Conservation (phyloP, 2,797 vertebrate species). For the Pantherophis vulpinus region DNA sequence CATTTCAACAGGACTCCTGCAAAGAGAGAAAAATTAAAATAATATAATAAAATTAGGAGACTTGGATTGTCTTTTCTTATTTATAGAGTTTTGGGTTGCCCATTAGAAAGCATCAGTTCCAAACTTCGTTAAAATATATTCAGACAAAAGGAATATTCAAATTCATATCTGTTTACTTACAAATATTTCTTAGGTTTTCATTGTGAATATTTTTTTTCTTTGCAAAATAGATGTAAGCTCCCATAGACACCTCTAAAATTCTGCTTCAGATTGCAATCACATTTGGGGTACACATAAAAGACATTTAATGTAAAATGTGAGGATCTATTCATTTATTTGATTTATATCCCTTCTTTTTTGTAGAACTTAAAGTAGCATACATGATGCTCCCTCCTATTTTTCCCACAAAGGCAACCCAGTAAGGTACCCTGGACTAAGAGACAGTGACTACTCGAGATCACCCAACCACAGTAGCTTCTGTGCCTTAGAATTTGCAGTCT, state of each 20-base stretch:
- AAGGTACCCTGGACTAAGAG: neutral
- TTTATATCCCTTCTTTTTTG: neutral
- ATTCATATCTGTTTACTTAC: neutral
- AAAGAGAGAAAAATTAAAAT: conserved; percentile 19
- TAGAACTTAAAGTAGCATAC: neutral
- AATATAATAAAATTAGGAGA: conserved; percentile 1
- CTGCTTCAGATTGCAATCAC: neutral
- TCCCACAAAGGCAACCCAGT: neutral
- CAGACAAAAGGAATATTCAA: neutral
- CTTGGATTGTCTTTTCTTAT: neutral
- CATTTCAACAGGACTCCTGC: conserved; percentile 72
- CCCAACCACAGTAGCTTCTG: neutral
- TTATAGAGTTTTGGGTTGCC: neutral
- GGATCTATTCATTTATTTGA: neutral
- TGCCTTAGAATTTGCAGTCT: neutral
- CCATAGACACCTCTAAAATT: neutral
- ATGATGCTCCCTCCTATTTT: neutral
- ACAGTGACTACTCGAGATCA: neutral
- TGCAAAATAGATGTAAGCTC: neutral
- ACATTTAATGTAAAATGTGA: neutral
- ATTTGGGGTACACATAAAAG: neutral
- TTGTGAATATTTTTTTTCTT: neutral
- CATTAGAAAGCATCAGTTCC: neutral
- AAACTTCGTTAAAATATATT: neutral
- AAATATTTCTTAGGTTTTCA: neutral